phyloP scores from a whole-genome alignment of 2,888 invertebrate species.

The Hesperia comma region DNA sequence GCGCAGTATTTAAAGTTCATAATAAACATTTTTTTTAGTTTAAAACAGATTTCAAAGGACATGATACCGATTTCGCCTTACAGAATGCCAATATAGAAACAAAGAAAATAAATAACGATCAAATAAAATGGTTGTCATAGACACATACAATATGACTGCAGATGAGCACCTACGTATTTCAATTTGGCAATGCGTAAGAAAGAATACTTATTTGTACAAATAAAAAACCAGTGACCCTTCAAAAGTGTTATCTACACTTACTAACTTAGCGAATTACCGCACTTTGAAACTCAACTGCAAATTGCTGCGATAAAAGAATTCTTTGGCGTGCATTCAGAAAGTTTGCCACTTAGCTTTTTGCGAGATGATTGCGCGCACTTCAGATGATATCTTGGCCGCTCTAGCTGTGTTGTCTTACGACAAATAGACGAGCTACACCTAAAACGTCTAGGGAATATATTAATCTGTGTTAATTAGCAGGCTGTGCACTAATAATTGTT shows the following conservation, averaged over 20 bases:
- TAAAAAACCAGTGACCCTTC: not conserved
- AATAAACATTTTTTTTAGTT: too few relatives aligned
- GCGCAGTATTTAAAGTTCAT: too few relatives aligned
- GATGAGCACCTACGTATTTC: too few relatives aligned
- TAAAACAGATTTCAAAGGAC: too few relatives aligned
- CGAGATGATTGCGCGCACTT: conserved; percentile 48
- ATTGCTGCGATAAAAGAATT: conserved; percentile 55
- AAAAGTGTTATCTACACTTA: conserved; percentile 14
- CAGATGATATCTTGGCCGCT: conserved; percentile 43
- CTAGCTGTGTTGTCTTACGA: not conserved
- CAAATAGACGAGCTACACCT: not conserved
- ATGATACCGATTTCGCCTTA: too few relatives aligned
- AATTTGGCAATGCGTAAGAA: too few relatives aligned
- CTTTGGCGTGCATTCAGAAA: conserved; percentile 52
- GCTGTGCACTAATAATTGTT: too few relatives aligned
- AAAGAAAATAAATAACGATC: too few relatives aligned
- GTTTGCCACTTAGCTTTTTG: conserved; percentile 45
- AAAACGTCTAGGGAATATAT: not conserved
- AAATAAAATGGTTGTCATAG: too few relatives aligned
- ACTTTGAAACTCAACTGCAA: conserved; percentile 43
- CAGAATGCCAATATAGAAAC: too few relatives aligned
- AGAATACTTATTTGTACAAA: not conserved
- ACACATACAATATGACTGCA: too few relatives aligned
- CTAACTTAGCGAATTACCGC: conserved; percentile 26
- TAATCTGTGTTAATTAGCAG: too few relatives aligned